These are phyloP conservation scores for Oasisia sp. DNA, from an alignment of 2,888 invertebrate genomes.

Conservation along the genomic window DNA sequence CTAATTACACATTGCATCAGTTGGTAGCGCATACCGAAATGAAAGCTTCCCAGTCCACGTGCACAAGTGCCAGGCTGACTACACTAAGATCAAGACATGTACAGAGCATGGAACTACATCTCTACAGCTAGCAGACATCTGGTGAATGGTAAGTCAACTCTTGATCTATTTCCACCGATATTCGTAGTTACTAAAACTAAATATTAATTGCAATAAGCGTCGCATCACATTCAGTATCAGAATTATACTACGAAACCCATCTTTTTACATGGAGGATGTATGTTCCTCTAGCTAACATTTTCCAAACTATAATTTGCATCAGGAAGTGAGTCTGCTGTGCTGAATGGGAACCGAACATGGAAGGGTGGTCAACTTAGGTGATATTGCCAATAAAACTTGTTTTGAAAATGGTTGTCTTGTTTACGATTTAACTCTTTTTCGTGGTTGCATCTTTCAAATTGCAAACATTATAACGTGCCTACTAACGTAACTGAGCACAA, in stretches of 20 bases:
- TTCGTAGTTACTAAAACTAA: background rate
- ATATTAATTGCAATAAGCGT: background rate
- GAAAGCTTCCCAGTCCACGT: background rate
- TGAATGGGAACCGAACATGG: too few relatives aligned
- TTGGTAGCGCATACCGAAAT: background rate
- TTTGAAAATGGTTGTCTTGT: too few relatives aligned
- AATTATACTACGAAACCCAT: background rate
- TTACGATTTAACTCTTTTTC: too few relatives aligned
- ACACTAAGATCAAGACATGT: too few relatives aligned
- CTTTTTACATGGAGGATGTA: background rate
- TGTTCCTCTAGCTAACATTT: too few relatives aligned
- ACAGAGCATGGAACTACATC: background rate
- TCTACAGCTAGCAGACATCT: background rate
- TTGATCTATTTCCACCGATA: background rate
- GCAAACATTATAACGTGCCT: too few relatives aligned
- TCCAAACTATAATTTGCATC: too few relatives aligned
- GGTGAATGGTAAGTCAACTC: background rate
- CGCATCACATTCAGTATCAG: background rate
- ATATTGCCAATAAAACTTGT: too few relatives aligned
- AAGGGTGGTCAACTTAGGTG: too few relatives aligned
- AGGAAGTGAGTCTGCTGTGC: too few relatives aligned
- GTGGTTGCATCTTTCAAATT: too few relatives aligned
- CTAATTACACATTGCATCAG: constrained; percentile 9
- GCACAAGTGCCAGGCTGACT: background rate
- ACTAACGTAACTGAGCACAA: too few relatives aligned